Base-by-base conservation (phyloP, 2,113 vertebrate species). In the Muntiacus muntjak region DNA sequence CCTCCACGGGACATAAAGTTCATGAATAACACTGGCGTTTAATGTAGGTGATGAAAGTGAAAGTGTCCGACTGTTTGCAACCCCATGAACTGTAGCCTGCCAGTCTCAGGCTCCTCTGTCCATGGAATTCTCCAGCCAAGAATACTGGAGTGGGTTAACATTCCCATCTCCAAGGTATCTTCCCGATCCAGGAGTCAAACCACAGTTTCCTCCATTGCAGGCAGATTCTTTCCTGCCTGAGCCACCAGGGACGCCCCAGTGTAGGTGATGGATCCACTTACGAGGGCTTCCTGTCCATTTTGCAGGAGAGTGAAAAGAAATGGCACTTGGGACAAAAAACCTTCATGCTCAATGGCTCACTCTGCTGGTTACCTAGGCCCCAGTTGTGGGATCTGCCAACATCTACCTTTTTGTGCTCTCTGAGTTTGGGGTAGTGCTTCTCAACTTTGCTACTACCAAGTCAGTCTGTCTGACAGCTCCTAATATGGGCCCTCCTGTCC, bases 121-220 rank as follows among this genome's bases (percentile, higher is more conserved):
- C 71, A 43, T 76, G 40, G 40, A 43, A 15, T 43, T 76, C 71
- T 76, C 71, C 71, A 43, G 40, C 3, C 6, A 76, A 76, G 23
- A 76, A 43, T 76, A 43, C 3, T 76, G 12, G 40, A 76, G 23
- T 43, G 71, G 40, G 6, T 43, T 76, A 3, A 43, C 71, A 15
- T 43, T 26, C 71, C 23, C 11, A 43, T 76, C 71, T 43, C 40
- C 71, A 26, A 1, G 23, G 71, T 6, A 43, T 76, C 71, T 76
- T 26, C 71, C 23, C 0, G 0, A 26, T 12, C 40, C 23, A 43
- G 71, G 40, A 6, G 15, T 76, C 40, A 76, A 76, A 43, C 36
- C 40, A 0, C 0, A 3, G 23, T 43, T 11, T 43, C 23, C 71
- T 4, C 23, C 40, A 76, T 43, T 76, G 40, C 40, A 26, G 23